Conservation (phyloP, 2,797 vertebrate species). For the Luscinia megarhynchos region DNA sequence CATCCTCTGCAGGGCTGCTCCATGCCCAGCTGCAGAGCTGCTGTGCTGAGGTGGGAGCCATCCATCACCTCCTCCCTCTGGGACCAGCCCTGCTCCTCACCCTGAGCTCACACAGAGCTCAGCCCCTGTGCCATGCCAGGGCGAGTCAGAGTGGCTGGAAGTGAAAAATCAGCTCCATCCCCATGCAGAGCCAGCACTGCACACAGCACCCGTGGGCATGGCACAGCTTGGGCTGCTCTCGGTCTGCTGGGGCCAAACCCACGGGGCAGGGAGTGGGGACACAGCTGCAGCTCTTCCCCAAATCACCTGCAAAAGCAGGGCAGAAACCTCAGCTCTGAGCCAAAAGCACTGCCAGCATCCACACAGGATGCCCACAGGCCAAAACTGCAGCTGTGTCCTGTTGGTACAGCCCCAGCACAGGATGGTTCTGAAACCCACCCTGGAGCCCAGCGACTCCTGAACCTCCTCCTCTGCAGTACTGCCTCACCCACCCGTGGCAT, state of each 20-base stretch:
- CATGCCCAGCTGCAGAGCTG: not conserved
- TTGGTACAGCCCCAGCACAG: fast-evolving
- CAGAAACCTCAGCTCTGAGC: not conserved
- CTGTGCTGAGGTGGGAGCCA: not conserved
- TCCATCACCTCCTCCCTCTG: not conserved
- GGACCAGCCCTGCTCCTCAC: not conserved
- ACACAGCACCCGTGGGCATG: too few relatives aligned
- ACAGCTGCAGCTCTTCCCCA: not conserved
- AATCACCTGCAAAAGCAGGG: not conserved
- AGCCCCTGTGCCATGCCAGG: not conserved
- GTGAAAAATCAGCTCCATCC: not conserved
- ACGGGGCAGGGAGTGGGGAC: fast-evolving
- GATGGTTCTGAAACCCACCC: not conserved
- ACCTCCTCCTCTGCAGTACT: too few relatives aligned
- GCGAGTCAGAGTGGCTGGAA: not conserved
- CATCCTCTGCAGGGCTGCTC: not conserved
- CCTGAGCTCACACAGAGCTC: not conserved
- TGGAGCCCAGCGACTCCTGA: not conserved
- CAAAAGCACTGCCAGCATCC: not conserved
- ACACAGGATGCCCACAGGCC: too few relatives aligned
- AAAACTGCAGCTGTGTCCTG: too few relatives aligned
- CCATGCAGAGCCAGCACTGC: not conserved
- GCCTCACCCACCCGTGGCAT: not conserved
- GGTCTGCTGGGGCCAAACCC: not conserved
- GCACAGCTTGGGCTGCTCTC: not conserved